A percentile compares a stretch with the other conserved stretches of the same genome.
Evolutionary conservation across 2,113 vertebrate species (phyloP).

Genomic region (Dolichotis patagonum): DNA sequence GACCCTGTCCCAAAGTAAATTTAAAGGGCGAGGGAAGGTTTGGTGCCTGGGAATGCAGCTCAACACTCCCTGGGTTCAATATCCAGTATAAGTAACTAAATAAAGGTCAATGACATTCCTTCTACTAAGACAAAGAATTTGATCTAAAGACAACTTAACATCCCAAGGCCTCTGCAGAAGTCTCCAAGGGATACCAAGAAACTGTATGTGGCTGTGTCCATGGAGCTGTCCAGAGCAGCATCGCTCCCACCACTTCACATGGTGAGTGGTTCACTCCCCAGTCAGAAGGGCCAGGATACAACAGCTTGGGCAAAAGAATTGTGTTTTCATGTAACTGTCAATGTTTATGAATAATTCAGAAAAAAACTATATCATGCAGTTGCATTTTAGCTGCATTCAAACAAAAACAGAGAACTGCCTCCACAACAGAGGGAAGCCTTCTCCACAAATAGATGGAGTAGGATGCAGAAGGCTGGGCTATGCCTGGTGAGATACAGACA

Average conservation of each 20-base stretch:
- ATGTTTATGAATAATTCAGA: background rate
- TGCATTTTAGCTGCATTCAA: background rate
- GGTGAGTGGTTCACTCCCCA: background rate
- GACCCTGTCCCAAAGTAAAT: background rate
- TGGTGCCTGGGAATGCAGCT: background rate
- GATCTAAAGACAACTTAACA: background rate
- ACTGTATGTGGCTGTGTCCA: background rate
- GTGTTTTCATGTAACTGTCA: background rate
- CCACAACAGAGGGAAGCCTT: background rate
- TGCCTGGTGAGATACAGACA: background rate
- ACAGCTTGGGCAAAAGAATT: background rate
- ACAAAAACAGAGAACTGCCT: conserved; percentile 3
- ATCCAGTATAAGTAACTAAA: background rate
- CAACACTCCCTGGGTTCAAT: background rate
- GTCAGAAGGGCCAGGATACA: background rate
- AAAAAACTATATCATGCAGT: background rate
- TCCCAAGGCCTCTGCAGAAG: background rate
- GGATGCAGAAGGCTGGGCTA: background rate
- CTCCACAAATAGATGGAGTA: background rate
- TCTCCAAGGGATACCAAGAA: background rate
- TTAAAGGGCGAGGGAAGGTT: background rate
- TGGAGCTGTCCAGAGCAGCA: background rate
- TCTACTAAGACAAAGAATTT: conserved; percentile 42
- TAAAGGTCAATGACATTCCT: background rate
- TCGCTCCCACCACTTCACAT: background rate